phyloP scores from a whole-genome alignment of 2,888 invertebrate genomes.

The Rhamnusium bicolor region DNA sequence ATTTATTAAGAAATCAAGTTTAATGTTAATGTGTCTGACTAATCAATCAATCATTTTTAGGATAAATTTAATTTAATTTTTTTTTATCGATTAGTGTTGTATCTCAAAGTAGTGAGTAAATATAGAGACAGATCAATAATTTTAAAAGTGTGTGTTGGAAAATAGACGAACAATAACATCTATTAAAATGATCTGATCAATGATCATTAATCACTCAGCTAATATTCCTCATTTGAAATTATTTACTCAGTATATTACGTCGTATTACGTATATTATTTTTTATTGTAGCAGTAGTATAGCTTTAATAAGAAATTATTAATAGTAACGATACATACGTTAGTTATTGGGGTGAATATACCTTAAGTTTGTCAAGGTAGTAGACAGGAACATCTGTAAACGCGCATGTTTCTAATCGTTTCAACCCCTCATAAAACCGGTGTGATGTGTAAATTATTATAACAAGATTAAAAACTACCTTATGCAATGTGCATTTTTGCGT shows the following conservation, averaged over 20 bases:
- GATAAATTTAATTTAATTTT: background rate
- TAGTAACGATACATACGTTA: background rate
- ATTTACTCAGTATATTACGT: background rate
- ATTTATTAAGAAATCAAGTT: background rate
- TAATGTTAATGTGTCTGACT: background rate
- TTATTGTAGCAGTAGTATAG: background rate
- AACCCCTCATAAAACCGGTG: slow-evolving; percentile 15
- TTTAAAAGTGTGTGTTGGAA: background rate
- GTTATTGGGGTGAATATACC: background rate
- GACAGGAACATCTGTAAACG: background rate
- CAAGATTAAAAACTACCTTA: background rate
- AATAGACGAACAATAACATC: background rate
- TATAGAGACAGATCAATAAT: background rate
- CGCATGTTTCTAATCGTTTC: slow-evolving; percentile 13
- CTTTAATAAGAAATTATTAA: background rate
- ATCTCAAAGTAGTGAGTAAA: background rate
- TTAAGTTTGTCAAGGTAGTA: background rate
- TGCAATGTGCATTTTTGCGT: background rate
- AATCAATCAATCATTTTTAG: background rate
- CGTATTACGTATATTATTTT: too few relatives aligned
- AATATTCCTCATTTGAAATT: background rate
- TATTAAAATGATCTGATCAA: background rate
- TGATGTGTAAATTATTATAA: slow-evolving; percentile 5
- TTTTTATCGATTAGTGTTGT: background rate
- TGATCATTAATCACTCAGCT: background rate